Evolutionary conservation across 2,888 invertebrate genomes (phyloP).

Genomic region (Aplocera efformata): DNA sequence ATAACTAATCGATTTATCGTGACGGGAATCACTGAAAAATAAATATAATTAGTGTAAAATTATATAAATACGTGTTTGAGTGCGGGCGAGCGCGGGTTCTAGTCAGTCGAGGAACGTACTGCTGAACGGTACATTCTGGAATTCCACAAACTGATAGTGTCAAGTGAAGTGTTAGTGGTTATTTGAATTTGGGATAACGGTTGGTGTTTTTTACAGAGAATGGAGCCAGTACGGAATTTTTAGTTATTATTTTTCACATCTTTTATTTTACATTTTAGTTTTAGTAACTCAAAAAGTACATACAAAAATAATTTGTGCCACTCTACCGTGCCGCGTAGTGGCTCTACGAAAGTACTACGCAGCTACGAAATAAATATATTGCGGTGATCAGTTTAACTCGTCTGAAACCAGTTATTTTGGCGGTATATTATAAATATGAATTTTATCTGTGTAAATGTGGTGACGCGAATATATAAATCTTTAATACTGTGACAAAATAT

Average conservation of each 20-base stretch:
- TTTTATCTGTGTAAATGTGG: slow-evolving; percentile 7
- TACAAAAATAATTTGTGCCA: slow-evolving; percentile 30
- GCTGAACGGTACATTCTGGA: slow-evolving; percentile 58
- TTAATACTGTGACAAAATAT: slow-evolving; percentile 3
- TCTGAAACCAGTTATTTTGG: slow-evolving; percentile 19
- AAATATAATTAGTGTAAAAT: slow-evolving; percentile 64
- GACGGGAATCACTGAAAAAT: slow-evolving; percentile 47
- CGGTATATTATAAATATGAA: slow-evolving; percentile 18
- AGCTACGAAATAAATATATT: slow-evolving; percentile 25
- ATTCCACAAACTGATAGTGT: slow-evolving; percentile 46
- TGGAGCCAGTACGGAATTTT: slow-evolving; percentile 65
- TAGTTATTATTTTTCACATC: slow-evolving; percentile 35
- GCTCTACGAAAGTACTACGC: slow-evolving; percentile 54
- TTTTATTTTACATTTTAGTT: slow-evolving; percentile 3
- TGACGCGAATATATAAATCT: slow-evolving; percentile 5
- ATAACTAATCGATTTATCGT: slow-evolving; percentile 39
- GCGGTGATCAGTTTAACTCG: slow-evolving; percentile 13
- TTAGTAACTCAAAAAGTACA: slow-evolving; percentile 12
- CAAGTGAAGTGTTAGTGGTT: slow-evolving; percentile 66
- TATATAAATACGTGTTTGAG: slow-evolving; percentile 56
- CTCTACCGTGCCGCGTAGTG: slow-evolving; percentile 28
- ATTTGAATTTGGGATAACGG: slow-evolving; percentile 49
- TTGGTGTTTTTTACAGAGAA: slow-evolving; percentile 57
- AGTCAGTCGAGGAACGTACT: slow-evolving; percentile 57
- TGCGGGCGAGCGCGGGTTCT: slow-evolving; percentile 36